Conservation (phyloP, 2,113 vertebrate species). For the Alexandromys fortis region DNA sequence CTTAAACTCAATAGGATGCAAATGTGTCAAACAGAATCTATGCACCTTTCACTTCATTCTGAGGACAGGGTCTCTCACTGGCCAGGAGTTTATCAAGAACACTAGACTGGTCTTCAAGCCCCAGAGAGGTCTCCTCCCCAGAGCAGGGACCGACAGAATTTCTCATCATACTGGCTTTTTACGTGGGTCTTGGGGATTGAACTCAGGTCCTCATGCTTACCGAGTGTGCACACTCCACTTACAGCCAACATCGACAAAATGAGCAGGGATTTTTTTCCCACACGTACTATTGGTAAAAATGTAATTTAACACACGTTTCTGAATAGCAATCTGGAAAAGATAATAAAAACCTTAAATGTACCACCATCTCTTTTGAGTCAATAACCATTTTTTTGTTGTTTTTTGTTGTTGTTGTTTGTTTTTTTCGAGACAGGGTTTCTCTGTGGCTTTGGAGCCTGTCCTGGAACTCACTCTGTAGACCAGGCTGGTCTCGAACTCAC, state of each 20-base stretch:
- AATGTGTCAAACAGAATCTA: background rate
- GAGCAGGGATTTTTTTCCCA: background rate
- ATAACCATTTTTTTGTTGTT: no score
- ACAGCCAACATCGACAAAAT: background rate
- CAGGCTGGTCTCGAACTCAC: no score
- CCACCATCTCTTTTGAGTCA: background rate
- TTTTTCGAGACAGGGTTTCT: no score
- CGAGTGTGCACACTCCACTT: background rate
- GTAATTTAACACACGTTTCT: background rate
- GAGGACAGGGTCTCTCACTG: background rate
- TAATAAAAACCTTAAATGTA: background rate
- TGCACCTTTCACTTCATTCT: background rate
- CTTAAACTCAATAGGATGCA: background rate
- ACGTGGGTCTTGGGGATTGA: background rate
- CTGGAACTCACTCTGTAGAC: no score
- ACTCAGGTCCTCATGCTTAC: background rate
- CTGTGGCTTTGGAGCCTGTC: no score
- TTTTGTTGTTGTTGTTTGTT: no score
- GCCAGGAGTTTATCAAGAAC: background rate
- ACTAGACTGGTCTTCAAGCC: background rate
- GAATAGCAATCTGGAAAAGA: background rate
- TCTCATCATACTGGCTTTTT: background rate
- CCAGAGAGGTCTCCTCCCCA: background rate
- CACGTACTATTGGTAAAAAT: background rate
- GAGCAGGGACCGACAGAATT: background rate